Evolutionary conservation across 1,140 invertebrate species (phyloP), one percentile per base, ranked within the genome.

Genomic region (Idris sp.): DNA sequence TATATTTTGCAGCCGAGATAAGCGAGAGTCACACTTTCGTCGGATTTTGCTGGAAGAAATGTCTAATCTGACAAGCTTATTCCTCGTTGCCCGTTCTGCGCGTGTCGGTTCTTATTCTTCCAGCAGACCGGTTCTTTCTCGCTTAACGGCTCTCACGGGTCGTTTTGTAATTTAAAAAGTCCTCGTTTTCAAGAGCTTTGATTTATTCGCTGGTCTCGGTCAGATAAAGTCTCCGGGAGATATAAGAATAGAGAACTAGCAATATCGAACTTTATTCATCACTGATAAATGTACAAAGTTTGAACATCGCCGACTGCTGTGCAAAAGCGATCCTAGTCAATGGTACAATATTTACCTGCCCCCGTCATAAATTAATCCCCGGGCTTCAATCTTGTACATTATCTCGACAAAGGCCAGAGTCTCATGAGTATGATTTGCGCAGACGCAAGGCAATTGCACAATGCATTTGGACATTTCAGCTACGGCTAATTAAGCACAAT

Each of bases 21-120:
- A 62, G 36, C 58, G 13, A 22, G 14, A 51, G 64, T 56, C 59
- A 38, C 68, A 58, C 58, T 64, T 65, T 38, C 46, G 46, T 49
- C 43, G 68, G 58, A 72, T 72, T 58, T 72, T 30, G 18, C 26
- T 36, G 35, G 59, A 53, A 65, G 59, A 64, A 64, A 64, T 49
- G 33, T 58, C 56, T 72, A 72, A 72, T 72, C 68, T 72, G 59
- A 72, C 68, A 64, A 64, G 68, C 36, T 72, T 72, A 64, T 64
- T 64, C 59, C 46, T n/a, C 28, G 13, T n/a, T n/a, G n/a, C 43
- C 38, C 14, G 28, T 13, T 49, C 14, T 31, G 11, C 33, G 19
- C 56, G 41, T 44, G 46, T 44, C 43, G 64, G 46, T 31, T 43
- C 58, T 62, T 72, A 56, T 33, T 48, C 65, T 49, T 56, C 43